These are phyloP conservation scores for Suillia variegata DNA, from an alignment of 2,888 invertebrate species.

Conservation along the genomic window DNA sequence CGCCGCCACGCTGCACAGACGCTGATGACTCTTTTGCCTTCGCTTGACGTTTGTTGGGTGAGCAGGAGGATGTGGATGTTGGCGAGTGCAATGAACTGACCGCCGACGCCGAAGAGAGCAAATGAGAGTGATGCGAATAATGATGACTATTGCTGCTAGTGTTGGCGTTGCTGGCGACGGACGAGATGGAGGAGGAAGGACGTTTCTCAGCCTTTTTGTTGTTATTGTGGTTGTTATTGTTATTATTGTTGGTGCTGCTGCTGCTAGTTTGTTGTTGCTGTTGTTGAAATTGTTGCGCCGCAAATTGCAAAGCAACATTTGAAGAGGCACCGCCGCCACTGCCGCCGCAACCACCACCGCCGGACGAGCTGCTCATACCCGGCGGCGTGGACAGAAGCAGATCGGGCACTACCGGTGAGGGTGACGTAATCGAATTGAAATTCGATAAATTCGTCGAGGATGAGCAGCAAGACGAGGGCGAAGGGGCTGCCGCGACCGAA, in stretches of 20 bases:
- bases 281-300: constrained; percentile 32
- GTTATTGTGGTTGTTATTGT: constrained; percentile 22
- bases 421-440: constrained; percentile 60
- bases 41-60: constrained; percentile 57
- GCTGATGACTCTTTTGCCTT: constrained; percentile 41
- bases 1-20: too few relatives aligned
- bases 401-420: constrained; percentile 59
- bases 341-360: constrained; percentile 17
- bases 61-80: constrained; percentile 49
- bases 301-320: constrained; percentile 13
- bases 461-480: constrained; percentile 45
- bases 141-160: too few relatives aligned
- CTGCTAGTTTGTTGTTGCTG: constrained; percentile 24
- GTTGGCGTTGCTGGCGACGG: constrained; percentile 30
- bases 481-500: constrained; percentile 35
- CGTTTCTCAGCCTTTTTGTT: constrained; percentile 42
- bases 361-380: constrained; percentile 37
- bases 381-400: constrained; percentile 57
- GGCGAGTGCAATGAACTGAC: constrained; percentile 40
- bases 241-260: constrained; percentile 26
- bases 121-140: constrained; percentile 36
- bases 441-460: constrained; percentile 53
- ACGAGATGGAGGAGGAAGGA: constrained; percentile 31
- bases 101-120: constrained; percentile 22
- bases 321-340: too few relatives aligned